These are phyloP conservation scores for Orchestes rusci DNA, from an alignment of 2,888 invertebrate species.

Conservation along the genomic window DNA sequence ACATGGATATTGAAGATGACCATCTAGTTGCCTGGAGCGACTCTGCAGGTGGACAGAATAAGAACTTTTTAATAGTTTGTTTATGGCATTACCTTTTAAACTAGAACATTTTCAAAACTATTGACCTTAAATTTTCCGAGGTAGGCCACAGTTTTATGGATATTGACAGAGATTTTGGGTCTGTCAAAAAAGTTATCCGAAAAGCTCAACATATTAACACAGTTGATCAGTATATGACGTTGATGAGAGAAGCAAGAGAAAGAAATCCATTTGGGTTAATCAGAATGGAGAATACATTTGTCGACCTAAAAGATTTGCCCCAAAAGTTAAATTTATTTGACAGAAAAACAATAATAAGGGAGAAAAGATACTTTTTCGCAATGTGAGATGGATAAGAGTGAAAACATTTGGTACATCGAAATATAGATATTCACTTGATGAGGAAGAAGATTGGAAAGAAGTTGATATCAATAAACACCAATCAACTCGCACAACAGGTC, in stretches of 20 bases:
- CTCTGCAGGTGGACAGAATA: too few species aligned
- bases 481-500: not conserved
- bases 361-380: not conserved
- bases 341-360: not conserved
- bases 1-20: too few species aligned
- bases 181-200: slow-evolving; percentile 32
- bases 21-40: too few species aligned
- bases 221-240: slow-evolving; percentile 2
- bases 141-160: slow-evolving; percentile 29
- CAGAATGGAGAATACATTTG: not conserved
- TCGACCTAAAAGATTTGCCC: not conserved
- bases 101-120: slow-evolving; percentile 28
- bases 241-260: not conserved
- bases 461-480: not conserved
- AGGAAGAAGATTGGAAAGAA: not conserved
- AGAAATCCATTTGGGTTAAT: not conserved
- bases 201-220: slow-evolving; percentile 32
- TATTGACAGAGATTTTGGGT: slow-evolving; percentile 19
- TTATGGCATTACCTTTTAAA: slow-evolving; percentile 26
- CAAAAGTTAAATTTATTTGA: not conserved
- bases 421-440: not conserved
- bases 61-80: too few species aligned
- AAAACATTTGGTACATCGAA: not conserved
- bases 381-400: not conserved
- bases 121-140: slow-evolving; percentile 34